Percentiles rank a stretch among this genome's conserved stretches.
phyloP scores from a whole-genome alignment of 2,888 invertebrate species.

The Reticulitermes lucifugus region DNA sequence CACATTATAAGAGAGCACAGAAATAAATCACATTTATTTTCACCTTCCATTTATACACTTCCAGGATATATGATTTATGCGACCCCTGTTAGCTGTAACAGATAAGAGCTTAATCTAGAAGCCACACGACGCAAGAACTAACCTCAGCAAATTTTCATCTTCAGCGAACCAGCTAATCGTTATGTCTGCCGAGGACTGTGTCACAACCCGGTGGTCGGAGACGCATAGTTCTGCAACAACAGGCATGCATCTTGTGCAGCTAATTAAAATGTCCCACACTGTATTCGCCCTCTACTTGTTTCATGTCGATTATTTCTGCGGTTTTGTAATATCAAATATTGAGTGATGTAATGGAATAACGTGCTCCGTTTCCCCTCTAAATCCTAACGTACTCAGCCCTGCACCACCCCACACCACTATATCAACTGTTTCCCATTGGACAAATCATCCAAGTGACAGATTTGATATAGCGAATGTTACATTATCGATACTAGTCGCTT shows the following conservation, averaged over 20 bases:
- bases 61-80: too few relatives aligned
- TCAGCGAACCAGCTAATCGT: neutral
- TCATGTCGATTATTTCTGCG: conserved; percentile 32
- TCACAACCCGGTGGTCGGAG: neutral
- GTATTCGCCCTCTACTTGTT: neutral
- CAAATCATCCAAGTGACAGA: conserved; percentile 44
- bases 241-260: neutral
- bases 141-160: neutral
- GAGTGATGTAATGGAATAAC: conserved; percentile 49
- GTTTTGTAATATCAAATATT: conserved; percentile 44
- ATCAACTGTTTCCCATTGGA: conserved; percentile 12
- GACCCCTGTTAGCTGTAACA: too few relatives aligned
- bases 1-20: too few relatives aligned
- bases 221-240: neutral
- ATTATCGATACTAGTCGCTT: neutral
- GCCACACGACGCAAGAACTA: neutral
- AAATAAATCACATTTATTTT: too few relatives aligned
- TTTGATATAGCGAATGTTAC: conserved; percentile 29
- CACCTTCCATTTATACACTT: too few relatives aligned
- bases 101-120: neutral
- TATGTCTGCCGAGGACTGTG: neutral
- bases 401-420: neutral
- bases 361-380: conserved; percentile 28
- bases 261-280: neutral
- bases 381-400: neutral